phyloP scores from a whole-genome alignment of 2,113 vertebrate genomes.

The Macaca nemestrina region DNA sequence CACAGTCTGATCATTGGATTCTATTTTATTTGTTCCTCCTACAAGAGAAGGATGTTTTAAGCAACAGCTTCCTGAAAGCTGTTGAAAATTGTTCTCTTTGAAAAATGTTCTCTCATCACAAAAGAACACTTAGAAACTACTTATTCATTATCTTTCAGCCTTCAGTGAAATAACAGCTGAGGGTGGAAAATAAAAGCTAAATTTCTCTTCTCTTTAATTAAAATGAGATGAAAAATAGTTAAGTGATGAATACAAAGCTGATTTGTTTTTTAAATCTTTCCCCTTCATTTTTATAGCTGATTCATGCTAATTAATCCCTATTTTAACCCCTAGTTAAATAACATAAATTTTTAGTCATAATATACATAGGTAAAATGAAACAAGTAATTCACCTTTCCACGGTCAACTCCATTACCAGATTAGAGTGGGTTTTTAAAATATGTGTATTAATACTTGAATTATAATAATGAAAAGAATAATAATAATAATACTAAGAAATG shows the following conservation, averaged over 20 bases:
- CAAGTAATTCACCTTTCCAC: constrained; percentile 19
- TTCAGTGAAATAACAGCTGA: constrained; percentile 45
- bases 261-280: constrained; percentile 9
- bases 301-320: neutral
- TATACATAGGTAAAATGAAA: constrained; percentile 30
- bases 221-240: constrained; percentile 46
- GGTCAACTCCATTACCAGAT: constrained; percentile 12
- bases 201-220: constrained; percentile 26
- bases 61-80: neutral
- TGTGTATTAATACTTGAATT: neutral
- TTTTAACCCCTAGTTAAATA: constrained; percentile 21
- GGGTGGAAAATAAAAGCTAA: neutral
- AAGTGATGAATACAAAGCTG: neutral
- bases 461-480: neutral
- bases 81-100: neutral
- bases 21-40: constrained; percentile 41
- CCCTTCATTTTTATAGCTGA: constrained; percentile 21
- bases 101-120: constrained; percentile 20
- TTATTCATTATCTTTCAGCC: constrained; percentile 42
- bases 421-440: neutral
- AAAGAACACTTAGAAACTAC: constrained; percentile 23
- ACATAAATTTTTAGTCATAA: neutral
- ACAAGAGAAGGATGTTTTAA: constrained; percentile 44
- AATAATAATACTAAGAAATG: neutral
- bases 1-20: neutral